Evolutionary conservation across 2,797 vertebrate genomes (phyloP).

Genomic region (Betta splendens): DNA sequence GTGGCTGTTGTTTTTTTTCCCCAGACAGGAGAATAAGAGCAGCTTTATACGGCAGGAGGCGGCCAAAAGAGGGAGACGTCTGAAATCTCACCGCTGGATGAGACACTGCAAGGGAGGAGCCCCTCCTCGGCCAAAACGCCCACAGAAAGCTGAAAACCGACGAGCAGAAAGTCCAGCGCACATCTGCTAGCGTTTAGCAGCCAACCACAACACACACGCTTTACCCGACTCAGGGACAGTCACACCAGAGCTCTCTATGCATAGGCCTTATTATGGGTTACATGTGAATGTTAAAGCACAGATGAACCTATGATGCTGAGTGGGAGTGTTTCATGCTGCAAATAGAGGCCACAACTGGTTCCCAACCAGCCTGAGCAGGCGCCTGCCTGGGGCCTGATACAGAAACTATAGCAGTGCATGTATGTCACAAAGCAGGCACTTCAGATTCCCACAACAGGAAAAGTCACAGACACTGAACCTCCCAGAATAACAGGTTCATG

Average conservation of each 20-base stretch:
- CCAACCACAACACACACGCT: constrained; percentile 48
- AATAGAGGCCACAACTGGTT: background rate
- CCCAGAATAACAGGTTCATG: no score
- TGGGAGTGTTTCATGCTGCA: constrained; percentile 13
- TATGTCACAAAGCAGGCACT: no score
- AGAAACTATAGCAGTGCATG: background rate
- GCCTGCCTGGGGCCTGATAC: background rate
- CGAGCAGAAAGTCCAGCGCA: constrained; percentile 15
- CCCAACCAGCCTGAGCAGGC: background rate
- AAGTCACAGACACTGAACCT: no score
- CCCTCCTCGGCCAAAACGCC: constrained; percentile 24
- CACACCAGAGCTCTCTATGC: background rate
- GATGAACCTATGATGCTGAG: constrained; percentile 31
- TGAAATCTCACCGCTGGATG: constrained; percentile 29
- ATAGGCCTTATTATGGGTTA: constrained; percentile 30
- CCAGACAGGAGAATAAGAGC: constrained; percentile 28
- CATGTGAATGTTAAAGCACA: constrained; percentile 54
- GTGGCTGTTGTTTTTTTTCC: constrained; percentile 25
- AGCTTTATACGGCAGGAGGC: constrained; percentile 27
- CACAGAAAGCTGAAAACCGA: constrained; percentile 26
- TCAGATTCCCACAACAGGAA: no score
- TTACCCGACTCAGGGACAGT: constrained; percentile 13
- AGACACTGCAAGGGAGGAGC: constrained; percentile 30
- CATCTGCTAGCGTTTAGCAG: constrained; percentile 60
- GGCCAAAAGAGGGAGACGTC: constrained; percentile 1